Percentiles rank a stretch among this genome's conserved stretches.
These are phyloP conservation scores for Paramacrobiotus metropolitanus DNA, from an alignment of 1,140 invertebrate species.

Conservation along the genomic window DNA sequence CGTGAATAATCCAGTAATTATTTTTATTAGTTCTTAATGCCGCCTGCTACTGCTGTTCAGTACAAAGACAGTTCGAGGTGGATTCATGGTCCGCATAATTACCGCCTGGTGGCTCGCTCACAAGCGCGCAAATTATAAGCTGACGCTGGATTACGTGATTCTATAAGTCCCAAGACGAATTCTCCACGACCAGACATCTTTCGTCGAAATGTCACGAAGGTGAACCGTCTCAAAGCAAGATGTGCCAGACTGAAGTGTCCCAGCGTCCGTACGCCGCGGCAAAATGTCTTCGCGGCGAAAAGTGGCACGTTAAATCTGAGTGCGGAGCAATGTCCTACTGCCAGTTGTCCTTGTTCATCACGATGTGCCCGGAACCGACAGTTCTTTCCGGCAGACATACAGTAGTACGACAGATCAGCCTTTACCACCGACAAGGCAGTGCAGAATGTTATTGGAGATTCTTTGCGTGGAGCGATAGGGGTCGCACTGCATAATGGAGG, in stretches of 20 bases:
- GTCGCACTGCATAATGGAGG: slow-evolving; percentile 43
- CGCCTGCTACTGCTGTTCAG: slow-evolving; percentile 26
- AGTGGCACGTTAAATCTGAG: too few relatives aligned
- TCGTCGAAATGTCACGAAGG: slow-evolving; percentile 34
- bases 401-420: slow-evolving; percentile 41
- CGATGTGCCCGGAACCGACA: slow-evolving; percentile 43
- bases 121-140: slow-evolving; percentile 40
- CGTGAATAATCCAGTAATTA: too few relatives aligned
- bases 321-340: slow-evolving; percentile 31
- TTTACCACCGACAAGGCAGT: slow-evolving; percentile 44
- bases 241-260: too few relatives aligned
- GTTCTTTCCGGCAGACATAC: slow-evolving; percentile 40
- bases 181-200: too few relatives aligned
- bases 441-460: slow-evolving; percentile 39
- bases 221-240: slow-evolving; percentile 31
- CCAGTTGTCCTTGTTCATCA: slow-evolving; percentile 41
- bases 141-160: slow-evolving; percentile 30
- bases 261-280: too few relatives aligned
- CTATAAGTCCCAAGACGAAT: too few relatives aligned
- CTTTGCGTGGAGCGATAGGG: slow-evolving; percentile 43
- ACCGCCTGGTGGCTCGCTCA: slow-evolving; percentile 37
- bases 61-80: slow-evolving; percentile 37
- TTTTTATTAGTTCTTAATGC: slow-evolving; percentile 11
- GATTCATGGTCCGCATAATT: slow-evolving; percentile 33
- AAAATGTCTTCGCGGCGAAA: too few relatives aligned